Conservation (phyloP, 2,113 vertebrate species). For the Melanocharis versteri region DNA sequence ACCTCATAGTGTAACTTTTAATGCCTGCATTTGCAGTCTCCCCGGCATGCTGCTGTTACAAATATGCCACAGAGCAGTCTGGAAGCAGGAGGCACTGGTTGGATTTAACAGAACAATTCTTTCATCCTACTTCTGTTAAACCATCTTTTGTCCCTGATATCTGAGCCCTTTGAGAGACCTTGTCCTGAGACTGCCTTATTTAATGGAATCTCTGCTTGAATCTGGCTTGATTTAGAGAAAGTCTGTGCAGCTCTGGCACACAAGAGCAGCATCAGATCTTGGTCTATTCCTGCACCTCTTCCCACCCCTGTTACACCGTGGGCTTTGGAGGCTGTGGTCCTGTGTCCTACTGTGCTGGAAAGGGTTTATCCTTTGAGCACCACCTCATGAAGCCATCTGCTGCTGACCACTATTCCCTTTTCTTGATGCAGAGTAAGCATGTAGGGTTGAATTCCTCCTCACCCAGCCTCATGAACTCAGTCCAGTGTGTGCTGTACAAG, state of each 20-base stretch:
- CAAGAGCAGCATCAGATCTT: not conserved
- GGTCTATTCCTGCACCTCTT: not conserved
- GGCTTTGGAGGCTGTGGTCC: not conserved
- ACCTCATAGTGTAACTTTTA: not conserved
- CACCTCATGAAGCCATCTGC: not conserved
- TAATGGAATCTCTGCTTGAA: not conserved
- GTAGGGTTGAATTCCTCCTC: not conserved
- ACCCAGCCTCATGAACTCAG: not conserved
- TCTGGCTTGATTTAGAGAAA: not conserved
- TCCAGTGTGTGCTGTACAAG: fast-evolving
- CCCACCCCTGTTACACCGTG: not conserved
- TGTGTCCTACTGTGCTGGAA: not conserved
- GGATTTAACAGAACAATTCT: not conserved
- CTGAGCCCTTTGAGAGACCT: not conserved
- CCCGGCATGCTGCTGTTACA: not conserved
- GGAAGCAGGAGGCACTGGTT: not conserved
- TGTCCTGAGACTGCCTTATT: not conserved
- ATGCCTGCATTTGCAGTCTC: not conserved
- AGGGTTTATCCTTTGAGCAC: not conserved
- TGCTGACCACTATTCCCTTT: not conserved
- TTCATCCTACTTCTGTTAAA: not conserved
- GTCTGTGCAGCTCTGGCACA: not conserved
- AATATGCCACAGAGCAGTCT: not conserved
- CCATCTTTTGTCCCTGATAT: not conserved
- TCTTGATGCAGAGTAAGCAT: not conserved